These are phyloP conservation scores for Ditylenchus dipsaci DNA, from an alignment of 1,140 invertebrate genomes.

Conservation along the genomic window DNA sequence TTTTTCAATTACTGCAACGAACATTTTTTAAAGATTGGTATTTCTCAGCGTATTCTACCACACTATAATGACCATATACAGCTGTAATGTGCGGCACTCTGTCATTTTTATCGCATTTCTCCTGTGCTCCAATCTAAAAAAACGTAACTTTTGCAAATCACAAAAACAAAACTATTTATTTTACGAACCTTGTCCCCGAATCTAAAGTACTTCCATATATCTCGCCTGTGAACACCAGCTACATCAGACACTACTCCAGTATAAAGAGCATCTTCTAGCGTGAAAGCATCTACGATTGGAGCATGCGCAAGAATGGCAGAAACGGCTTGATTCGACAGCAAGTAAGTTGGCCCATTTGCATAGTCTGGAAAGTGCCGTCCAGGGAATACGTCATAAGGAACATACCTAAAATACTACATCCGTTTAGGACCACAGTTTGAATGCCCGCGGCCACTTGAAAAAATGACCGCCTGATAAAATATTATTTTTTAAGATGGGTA, in stretches of 20 bases:
- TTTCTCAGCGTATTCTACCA: too few relatives aligned
- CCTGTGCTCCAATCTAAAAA: too few relatives aligned
- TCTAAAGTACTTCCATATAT: not conserved
- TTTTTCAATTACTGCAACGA: too few relatives aligned
- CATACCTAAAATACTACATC: constrained; percentile 12
- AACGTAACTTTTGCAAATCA: too few relatives aligned
- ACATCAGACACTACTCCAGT: not conserved
- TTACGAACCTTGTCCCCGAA: not conserved
- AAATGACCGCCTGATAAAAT: too few relatives aligned
- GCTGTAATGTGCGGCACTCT: not conserved
- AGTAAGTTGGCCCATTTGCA: not conserved
- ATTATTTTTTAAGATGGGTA: too few relatives aligned
- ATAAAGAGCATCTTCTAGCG: constrained; percentile 2
- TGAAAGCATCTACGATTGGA: not conserved
- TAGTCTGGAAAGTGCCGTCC: not conserved
- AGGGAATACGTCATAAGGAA: not conserved
- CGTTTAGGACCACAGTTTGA: too few relatives aligned
- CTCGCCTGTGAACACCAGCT: not conserved
- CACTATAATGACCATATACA: not conserved
- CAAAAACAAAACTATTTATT: too few relatives aligned
- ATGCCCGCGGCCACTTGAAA: too few relatives aligned
- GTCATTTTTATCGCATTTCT: too few relatives aligned
- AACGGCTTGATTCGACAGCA: not conserved
- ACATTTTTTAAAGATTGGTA: too few relatives aligned
- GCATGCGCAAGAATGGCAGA: not conserved